These are phyloP conservation scores for Phalloptychus januarius DNA, from an alignment of 2,797 vertebrate genomes.

Conservation along the genomic window DNA sequence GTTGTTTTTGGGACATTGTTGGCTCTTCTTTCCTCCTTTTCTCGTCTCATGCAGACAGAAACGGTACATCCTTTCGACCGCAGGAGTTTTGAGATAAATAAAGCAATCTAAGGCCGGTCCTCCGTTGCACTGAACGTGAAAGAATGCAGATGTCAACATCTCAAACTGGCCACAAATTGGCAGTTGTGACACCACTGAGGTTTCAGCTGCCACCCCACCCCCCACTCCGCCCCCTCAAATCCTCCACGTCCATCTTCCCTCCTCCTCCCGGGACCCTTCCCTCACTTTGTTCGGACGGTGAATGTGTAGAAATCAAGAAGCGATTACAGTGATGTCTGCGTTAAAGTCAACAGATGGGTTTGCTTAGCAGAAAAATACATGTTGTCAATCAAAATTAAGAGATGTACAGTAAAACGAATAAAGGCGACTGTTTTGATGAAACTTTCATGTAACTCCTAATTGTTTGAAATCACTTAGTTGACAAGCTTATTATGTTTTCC, in stretches of 20 bases:
- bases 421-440: not conserved
- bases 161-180: conserved; percentile 72
- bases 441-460: not conserved
- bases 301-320: conserved; percentile 16
- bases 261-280: conserved; percentile 30
- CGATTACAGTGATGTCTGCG: conserved; percentile 6
- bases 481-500: not conserved
- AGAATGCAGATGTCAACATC: conserved; percentile 81
- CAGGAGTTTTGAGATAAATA: conserved; percentile 73
- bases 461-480: not conserved
- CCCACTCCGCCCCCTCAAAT: not conserved
- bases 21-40: conserved; percentile 1
- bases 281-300: conserved; percentile 11
- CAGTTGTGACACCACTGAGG: conserved; percentile 76
- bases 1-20: conserved; percentile 10
- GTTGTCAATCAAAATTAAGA: not conserved
- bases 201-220: conserved; percentile 48
- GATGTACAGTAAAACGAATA: too few species aligned
- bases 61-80: conserved; percentile 50
- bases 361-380: not conserved
- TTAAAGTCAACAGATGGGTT: conserved; percentile 2
- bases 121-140: conserved; percentile 65
- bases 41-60: conserved; percentile 20
- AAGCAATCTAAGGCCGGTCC: conserved; percentile 66
- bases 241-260: conserved; percentile 13